A percentile compares a stretch with the other conserved stretches of the same genome.
phyloP scores from a whole-genome alignment of 2,797 vertebrate species.

The Gallinago solitaria region DNA sequence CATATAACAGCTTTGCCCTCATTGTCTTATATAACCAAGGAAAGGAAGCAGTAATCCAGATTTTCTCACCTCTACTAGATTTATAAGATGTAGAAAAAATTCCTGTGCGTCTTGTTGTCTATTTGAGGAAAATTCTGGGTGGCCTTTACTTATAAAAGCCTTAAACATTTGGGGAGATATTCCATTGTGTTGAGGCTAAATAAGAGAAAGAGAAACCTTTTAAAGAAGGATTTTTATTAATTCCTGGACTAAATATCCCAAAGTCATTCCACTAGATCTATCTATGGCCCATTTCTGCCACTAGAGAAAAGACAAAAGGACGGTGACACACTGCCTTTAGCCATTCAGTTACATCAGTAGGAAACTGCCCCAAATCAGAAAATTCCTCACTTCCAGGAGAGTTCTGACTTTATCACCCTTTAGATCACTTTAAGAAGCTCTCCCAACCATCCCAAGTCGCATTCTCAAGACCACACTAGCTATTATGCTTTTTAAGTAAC shows the following conservation, averaged over 20 bases:
- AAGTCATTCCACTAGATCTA: neutral
- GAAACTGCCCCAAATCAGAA: neutral
- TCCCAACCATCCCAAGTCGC: neutral
- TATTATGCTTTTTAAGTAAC: neutral
- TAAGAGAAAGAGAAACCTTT: constrained; percentile 3
- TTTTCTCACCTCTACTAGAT: constrained; percentile 89
- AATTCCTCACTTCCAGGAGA: neutral
- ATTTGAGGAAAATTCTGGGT: constrained; percentile 95
- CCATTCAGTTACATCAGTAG: neutral
- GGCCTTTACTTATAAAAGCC: constrained; percentile 89
- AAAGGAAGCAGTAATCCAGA: neutral
- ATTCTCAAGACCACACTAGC: neutral
- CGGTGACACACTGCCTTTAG: neutral
- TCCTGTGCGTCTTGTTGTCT: constrained; percentile 96
- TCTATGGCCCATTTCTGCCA: neutral
- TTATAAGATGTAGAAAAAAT: constrained; percentile 91
- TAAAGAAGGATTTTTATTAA: neutral
- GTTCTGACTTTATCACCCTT: neutral
- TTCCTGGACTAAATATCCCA: neutral
- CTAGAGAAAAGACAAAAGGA: neutral
- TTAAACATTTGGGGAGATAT: constrained; percentile 95
- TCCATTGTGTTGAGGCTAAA: constrained; percentile 90
- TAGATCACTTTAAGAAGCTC: neutral
- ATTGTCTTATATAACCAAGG: neutral
- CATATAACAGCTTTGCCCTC: neutral